Conservation (phyloP, 1,140 invertebrate genomes). For the Idris sp. region DNA sequence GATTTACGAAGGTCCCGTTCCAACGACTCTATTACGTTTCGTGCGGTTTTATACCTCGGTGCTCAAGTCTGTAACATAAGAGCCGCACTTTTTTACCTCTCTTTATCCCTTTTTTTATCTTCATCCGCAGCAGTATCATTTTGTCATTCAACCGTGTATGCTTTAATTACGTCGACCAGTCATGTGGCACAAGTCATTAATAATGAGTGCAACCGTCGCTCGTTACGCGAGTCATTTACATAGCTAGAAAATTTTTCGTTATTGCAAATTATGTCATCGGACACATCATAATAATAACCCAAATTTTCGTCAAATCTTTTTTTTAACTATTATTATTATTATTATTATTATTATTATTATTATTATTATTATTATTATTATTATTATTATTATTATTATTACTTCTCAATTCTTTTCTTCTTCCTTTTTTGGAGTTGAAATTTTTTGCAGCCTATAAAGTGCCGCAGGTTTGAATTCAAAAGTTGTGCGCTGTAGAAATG, state of each 20-base stretch:
- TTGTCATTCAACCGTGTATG: conserved; percentile 28
- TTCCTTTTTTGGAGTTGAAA: neutral
- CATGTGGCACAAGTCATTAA: conserved; percentile 43
- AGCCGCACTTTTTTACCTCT: conserved; percentile 24
- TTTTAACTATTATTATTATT: neutral
- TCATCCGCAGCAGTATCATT: conserved; percentile 13
- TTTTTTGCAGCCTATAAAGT: no score
- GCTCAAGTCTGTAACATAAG: conserved; percentile 20
- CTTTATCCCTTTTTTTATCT: neutral
- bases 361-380: no score
- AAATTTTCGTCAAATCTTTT: conserved; percentile 25
- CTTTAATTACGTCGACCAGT: conserved; percentile 39
- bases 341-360: no score
- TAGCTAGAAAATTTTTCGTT: conserved; percentile 34
- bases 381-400: neutral
- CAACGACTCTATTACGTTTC: conserved; percentile 55
- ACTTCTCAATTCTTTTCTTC: neutral
- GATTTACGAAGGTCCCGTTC: conserved; percentile 47
- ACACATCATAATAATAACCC: conserved; percentile 28
- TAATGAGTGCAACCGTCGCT: conserved; percentile 31
- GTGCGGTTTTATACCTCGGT: conserved; percentile 38
- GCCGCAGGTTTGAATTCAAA: neutral
- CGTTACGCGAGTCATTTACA: conserved; percentile 43
- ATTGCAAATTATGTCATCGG: conserved; percentile 31
- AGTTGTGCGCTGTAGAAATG: neutral